A percentile compares a stretch with the other conserved stretches of the same genome.
phyloP scores from a whole-genome alignment of 2,888 invertebrate genomes.

The Polymixis flavicincta region DNA sequence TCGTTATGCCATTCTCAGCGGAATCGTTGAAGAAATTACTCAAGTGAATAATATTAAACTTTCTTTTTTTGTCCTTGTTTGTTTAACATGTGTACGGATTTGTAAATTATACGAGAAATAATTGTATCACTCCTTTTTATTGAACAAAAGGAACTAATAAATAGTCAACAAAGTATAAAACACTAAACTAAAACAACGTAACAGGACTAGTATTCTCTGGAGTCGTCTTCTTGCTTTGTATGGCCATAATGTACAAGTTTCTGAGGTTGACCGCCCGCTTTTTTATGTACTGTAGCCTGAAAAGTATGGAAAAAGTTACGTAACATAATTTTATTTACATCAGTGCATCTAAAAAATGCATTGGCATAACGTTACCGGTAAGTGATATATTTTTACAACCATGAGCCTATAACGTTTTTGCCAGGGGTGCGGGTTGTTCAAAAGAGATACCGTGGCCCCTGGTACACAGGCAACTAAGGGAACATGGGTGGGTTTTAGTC shows the following conservation, averaged over 20 bases:
- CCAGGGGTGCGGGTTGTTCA: too few relatives aligned
- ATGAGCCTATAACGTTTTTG: neutral
- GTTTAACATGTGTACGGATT: conserved; percentile 14
- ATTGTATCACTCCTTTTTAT: conserved; percentile 58
- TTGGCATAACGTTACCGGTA: neutral
- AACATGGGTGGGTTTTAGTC: too few relatives aligned
- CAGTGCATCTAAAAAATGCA: neutral
- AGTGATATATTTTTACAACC: neutral
- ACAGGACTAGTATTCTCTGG: conserved; percentile 84
- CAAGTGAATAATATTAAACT: conserved; percentile 43
- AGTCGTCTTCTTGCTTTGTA: conserved; percentile 80
- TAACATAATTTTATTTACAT: neutral
- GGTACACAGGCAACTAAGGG: too few relatives aligned
- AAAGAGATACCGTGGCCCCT: too few relatives aligned
- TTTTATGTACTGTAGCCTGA: conserved; percentile 88
- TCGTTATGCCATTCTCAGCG: conserved; percentile 96
- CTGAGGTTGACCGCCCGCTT: conserved; percentile 79
- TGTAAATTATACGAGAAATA: conserved; percentile 43
- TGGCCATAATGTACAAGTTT: conserved; percentile 82
- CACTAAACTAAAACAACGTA: conserved; percentile 52
- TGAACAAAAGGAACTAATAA: conserved; percentile 73
- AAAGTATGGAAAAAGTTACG: conserved; percentile 22
- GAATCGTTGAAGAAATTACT: conserved; percentile 90
- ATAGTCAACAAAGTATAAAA: conserved; percentile 74
- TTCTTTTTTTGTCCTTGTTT: neutral